Conservation (phyloP, 1,140 invertebrate species). For the Zaprionus capensis region DNA sequence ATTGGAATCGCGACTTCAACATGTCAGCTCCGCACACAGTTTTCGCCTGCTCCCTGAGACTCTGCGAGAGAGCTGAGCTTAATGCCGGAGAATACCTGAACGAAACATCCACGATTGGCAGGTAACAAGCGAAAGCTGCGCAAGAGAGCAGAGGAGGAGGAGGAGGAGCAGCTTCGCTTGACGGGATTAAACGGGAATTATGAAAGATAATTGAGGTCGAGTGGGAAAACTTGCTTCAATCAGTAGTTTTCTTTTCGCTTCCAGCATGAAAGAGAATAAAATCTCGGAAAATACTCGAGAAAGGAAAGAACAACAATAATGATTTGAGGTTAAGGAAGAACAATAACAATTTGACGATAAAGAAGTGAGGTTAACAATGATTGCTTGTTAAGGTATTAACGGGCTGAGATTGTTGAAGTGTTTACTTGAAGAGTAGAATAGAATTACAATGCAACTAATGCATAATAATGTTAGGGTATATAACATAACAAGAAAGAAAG, state of each 20-base stretch:
- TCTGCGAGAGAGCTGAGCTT: neutral
- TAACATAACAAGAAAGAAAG: too few species aligned
- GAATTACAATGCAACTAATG: too few species aligned
- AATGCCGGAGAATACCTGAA: constrained; percentile 23
- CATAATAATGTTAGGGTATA: too few species aligned
- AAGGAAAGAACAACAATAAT: neutral
- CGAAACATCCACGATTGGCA: constrained; percentile 21
- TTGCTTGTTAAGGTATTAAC: too few species aligned
- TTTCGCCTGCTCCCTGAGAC: neutral
- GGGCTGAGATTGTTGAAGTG: too few species aligned
- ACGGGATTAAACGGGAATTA: constrained; percentile 15
- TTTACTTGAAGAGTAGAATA: too few species aligned
- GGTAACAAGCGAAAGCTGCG: constrained; percentile 32
- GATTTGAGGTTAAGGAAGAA: too few species aligned
- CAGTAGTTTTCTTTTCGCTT: neutral
- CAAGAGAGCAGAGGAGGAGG: neutral
- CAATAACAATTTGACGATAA: too few species aligned
- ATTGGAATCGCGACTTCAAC: constrained; percentile 50
- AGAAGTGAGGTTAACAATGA: too few species aligned
- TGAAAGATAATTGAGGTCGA: constrained; percentile 9
- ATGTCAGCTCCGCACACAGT: constrained; percentile 22
- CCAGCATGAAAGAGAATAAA: constrained; percentile 3
- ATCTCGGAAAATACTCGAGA: neutral
- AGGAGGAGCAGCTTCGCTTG: neutral
- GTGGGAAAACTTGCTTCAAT: neutral